Base-by-base conservation (phyloP, 2,797 vertebrate genomes). In the Moxostoma hubbsi region DNA sequence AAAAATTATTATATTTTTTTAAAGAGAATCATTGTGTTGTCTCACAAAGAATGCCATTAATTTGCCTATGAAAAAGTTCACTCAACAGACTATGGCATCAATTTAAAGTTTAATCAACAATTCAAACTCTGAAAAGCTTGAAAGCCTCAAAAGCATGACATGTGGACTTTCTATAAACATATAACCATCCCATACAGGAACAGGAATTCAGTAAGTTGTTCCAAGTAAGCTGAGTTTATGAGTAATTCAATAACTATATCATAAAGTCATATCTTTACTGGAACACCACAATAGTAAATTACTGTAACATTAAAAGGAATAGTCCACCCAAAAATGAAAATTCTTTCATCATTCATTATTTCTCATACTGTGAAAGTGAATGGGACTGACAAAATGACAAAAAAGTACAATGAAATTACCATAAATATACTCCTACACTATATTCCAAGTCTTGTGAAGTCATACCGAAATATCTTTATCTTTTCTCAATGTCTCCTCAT, bases 61-160 rank as follows among this genome's bases (percentile, higher is more conserved):
- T 80, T 47, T 7, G 73, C 55, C 45, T 54, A 85, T 79, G 71
- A 77, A 10, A 53, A 9, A 54, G 47, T 71, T 78, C 65, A 58
- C 7, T 57, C 51, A 75, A 76, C 5, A 62, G 54, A 49, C 15
- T 54, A 15, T 24, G 13, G 69, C 75, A 47, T 76, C 64, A 50
- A 69, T 64, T 76, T 59, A 64, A 72, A 9, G 73, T 78, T 73
- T 76, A 79, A 75, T 78, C 72, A 84, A 59, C 62, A 73, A 75
- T 61, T 76, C 46, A 76, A 45, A 70, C 16, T 51, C 50, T 58
- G 46, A 57, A 68, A 49, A 53, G 63, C 72, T 15, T 4, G 12
- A 76, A 47, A 73, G 57, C 18, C 47, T 36, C 9, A 43, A 16
- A 69, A 81, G 72, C 50, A 68, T 63, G 16, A 36, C 36, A 64